A percentile compares a stretch with the other conserved stretches of the same genome.
phyloP scores from a whole-genome alignment of 2,888 invertebrate species.

The Xiphydria camelus region DNA sequence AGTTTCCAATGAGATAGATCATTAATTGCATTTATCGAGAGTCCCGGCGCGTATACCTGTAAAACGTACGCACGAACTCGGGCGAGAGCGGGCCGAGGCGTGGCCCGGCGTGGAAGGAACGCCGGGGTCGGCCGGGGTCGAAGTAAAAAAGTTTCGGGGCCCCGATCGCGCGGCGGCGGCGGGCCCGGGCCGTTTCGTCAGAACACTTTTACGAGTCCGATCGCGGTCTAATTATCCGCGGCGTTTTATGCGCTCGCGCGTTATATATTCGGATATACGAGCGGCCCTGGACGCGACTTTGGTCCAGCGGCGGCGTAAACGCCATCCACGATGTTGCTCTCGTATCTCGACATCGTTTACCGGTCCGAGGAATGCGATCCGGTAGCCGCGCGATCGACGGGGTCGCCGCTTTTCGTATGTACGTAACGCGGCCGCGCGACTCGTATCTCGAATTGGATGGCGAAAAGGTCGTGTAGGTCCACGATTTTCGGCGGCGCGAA shows the following conservation, averaged over 20 bases:
- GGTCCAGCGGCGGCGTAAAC: too few species aligned
- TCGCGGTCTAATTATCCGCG: conserved; percentile 51
- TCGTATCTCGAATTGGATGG: too few species aligned
- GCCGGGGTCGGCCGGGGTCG: conserved; percentile 29
- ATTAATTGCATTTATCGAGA: conserved; percentile 41
- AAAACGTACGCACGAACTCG: too few species aligned
- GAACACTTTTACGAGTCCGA: conserved; percentile 47
- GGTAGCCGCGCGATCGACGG: conserved; percentile 9
- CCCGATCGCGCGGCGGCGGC: conserved; percentile 1
- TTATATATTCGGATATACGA: conserved; percentile 1
- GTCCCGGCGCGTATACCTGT: conserved; percentile 27
- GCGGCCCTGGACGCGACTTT: too few species aligned
- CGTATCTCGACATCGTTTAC: conserved; percentile 16
- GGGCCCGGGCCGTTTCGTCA: conserved; percentile 13
- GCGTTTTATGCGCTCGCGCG: conserved; percentile 37
- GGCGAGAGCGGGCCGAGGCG: conserved; percentile 18
- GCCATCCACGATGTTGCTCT: conserved; percentile 7
- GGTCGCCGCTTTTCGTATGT: too few species aligned
- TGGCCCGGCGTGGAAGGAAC: conserved; percentile 26
- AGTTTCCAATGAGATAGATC: conserved; percentile 39
- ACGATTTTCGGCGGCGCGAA: too few species aligned
- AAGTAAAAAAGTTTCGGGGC: background rate
- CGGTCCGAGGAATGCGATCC: conserved; percentile 5
- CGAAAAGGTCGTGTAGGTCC: too few species aligned
- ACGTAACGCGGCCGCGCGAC: too few species aligned